A percentile compares a stretch with the other conserved stretches of the same genome.
These are phyloP conservation scores for Tapirus indicus DNA, from an alignment of 2,797 vertebrate genomes.

Conservation along the genomic window DNA sequence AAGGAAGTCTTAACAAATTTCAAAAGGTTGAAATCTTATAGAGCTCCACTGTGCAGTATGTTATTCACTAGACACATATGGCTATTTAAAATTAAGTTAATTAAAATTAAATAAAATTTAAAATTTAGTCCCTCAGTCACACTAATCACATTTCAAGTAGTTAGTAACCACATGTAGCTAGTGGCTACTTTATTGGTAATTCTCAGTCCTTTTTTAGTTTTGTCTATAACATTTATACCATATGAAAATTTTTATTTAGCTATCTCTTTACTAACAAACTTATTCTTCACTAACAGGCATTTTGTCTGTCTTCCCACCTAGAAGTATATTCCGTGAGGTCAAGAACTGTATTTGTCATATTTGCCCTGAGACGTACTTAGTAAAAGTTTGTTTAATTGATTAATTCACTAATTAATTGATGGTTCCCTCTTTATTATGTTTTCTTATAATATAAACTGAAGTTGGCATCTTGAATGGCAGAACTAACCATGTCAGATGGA, in stretches of 20 bases:
- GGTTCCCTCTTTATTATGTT: background rate
- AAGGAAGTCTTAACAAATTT: conserved; percentile 21
- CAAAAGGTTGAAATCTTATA: background rate
- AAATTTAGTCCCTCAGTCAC: background rate
- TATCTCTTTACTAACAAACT: background rate
- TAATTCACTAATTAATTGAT: background rate
- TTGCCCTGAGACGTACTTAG: background rate
- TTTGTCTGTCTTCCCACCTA: background rate
- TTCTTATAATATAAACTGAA: background rate
- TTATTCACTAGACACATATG: background rate
- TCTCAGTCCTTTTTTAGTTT: background rate
- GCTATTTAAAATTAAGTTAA: conserved; percentile 3
- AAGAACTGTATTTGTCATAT: background rate
- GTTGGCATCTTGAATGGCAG: background rate
- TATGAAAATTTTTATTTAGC: background rate
- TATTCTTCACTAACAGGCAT: background rate
- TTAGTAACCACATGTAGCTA: background rate
- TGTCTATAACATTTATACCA: background rate
- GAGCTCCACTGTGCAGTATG: background rate
- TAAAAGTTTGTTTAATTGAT: background rate
- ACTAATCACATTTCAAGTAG: background rate
- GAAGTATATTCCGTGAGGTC: background rate
- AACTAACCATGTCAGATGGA: background rate
- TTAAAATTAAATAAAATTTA: conserved; percentile 7
- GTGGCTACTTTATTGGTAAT: background rate